Conservation (phyloP, 1,140 invertebrate species). For the Zaprionus kolodkinae region DNA sequence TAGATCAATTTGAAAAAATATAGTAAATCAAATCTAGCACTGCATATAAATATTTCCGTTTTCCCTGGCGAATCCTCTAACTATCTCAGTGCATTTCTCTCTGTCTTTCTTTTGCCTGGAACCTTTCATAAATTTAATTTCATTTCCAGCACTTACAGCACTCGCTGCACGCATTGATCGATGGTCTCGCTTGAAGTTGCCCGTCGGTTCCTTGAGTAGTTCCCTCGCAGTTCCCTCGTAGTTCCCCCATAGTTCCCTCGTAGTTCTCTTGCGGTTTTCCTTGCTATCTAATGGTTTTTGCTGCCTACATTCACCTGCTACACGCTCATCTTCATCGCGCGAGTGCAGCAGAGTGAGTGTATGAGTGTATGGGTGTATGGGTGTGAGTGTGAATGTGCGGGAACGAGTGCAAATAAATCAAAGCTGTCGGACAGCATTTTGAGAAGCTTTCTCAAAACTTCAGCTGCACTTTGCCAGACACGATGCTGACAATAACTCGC, state of each 20-base stretch:
- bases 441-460: constrained; percentile 52
- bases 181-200: constrained; percentile 14
- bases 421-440: constrained; percentile 51
- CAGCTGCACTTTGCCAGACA: constrained; percentile 32
- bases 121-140: constrained; percentile 25
- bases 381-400: neutral
- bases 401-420: constrained; percentile 42
- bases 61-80: neutral
- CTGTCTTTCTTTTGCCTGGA: neutral
- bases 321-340: neutral
- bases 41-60: neutral
- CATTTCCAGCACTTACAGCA: constrained; percentile 19
- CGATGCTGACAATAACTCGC: constrained; percentile 42
- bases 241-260: neutral
- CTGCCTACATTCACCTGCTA: constrained; percentile 42
- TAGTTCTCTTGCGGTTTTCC: constrained; percentile 15
- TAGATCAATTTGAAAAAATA: neutral
- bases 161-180: constrained; percentile 1
- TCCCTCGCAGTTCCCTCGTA: no score
- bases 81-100: neutral
- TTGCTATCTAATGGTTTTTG: constrained; percentile 26
- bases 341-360: neutral
- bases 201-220: constrained; percentile 4
- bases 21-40: neutral
- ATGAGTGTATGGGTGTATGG: neutral